A percentile compares a stretch with the other conserved stretches of the same genome.
These are phyloP conservation scores for Gadus chalcogrammus DNA, from an alignment of 2,113 vertebrate species.

Conservation along the genomic window DNA sequence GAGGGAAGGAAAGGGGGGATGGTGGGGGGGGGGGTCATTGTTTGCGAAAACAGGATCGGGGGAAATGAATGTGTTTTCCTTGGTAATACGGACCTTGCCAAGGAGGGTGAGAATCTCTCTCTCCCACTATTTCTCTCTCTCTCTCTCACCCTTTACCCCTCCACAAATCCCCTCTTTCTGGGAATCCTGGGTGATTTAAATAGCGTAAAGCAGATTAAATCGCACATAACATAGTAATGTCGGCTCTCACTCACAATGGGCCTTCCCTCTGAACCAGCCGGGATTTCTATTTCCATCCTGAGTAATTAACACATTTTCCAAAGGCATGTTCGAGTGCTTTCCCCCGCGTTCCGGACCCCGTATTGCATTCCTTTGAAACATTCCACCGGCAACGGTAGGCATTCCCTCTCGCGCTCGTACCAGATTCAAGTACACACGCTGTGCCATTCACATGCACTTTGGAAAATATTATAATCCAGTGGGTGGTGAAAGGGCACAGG, in stretches of 20 bases:
- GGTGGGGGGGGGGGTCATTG: constrained; percentile 50
- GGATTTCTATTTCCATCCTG: constrained; percentile 30
- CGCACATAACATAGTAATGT: constrained; percentile 51
- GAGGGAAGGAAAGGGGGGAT: constrained; percentile 32
- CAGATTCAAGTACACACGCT: constrained; percentile 57
- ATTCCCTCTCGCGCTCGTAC: constrained; percentile 52
- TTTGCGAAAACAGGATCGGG: constrained; percentile 67
- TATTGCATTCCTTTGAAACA: constrained; percentile 58
- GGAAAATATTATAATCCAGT: constrained; percentile 64
- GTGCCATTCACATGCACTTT: constrained; percentile 62
- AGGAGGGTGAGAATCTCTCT: constrained; percentile 48
- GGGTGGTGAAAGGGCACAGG: constrained; percentile 57
- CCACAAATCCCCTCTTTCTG: constrained; percentile 56
- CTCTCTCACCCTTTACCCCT: constrained; percentile 4
- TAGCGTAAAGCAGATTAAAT: constrained; percentile 66
- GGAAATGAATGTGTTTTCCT: constrained; percentile 68
- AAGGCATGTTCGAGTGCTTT: constrained; percentile 52
- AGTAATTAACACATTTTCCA: constrained; percentile 46
- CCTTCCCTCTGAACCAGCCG: constrained; percentile 35
- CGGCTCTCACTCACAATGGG: constrained; percentile 63
- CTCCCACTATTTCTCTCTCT: too few species aligned
- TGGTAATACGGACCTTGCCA: constrained; percentile 64
- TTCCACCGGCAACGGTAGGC: constrained; percentile 49
- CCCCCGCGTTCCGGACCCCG: constrained; percentile 37
- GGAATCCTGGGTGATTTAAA: constrained; percentile 60